Conservation (phyloP, 2,888 invertebrate species). For the Ophonus ardosiacus region DNA sequence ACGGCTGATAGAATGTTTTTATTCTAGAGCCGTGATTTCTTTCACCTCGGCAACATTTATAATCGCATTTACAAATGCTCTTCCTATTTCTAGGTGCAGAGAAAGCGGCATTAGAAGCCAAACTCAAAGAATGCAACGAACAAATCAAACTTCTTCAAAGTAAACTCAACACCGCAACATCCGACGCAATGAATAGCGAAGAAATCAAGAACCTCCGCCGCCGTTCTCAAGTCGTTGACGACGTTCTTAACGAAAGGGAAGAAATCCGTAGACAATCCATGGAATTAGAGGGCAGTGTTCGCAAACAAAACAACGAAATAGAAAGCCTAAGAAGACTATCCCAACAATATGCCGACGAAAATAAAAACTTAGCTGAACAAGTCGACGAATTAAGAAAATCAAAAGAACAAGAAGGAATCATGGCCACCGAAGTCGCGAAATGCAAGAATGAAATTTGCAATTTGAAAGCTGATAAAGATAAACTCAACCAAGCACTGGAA, state of each 20-base stretch:
- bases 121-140: conserved; percentile 64
- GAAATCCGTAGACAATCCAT: background rate
- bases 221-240: conserved; percentile 19
- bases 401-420: background rate
- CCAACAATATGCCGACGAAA: conserved; percentile 38
- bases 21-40: too few relatives aligned
- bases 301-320: conserved; percentile 14
- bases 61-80: too few relatives aligned
- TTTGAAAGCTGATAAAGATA: conserved; percentile 34
- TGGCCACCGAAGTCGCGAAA: conserved; percentile 21
- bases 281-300: background rate
- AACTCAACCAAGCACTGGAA: conserved; percentile 68
- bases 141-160: conserved; percentile 1
- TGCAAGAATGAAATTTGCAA: conserved; percentile 6
- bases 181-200: background rate
- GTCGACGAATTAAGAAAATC: background rate
- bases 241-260: conserved; percentile 29
- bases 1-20: too few relatives aligned
- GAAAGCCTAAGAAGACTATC: conserved; percentile 4
- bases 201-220: conserved; percentile 4
- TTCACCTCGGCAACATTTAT: too few relatives aligned
- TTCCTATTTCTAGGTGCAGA: conserved; percentile 60
- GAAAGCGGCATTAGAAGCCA: conserved; percentile 66
- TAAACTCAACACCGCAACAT: background rate
- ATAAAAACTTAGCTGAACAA: conserved; percentile 4